Conservation (phyloP, 2,888 invertebrate species). For the Eilema griseolum region DNA sequence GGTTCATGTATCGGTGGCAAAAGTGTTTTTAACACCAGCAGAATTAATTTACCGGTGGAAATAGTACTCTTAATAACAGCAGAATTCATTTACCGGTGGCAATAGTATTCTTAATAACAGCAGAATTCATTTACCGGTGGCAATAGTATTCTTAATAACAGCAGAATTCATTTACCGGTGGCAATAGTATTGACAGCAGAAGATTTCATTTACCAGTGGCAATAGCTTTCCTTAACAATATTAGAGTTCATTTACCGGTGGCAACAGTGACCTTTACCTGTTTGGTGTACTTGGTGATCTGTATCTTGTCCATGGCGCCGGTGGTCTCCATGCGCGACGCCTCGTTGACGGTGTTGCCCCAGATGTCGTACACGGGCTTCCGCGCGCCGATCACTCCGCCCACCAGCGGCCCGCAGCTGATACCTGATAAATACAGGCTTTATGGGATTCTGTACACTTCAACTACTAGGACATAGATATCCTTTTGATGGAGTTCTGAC, state of each 20-base stretch:
- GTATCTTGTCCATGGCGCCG: conserved; percentile 95
- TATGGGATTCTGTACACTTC: not conserved
- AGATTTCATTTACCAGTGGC: too few relatives aligned
- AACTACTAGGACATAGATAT: too few relatives aligned
- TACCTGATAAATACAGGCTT: conserved; percentile 84
- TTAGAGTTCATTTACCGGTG: not conserved
- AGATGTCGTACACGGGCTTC: conserved; percentile 98
- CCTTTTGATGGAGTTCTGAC: too few relatives aligned
- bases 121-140: too few relatives aligned
- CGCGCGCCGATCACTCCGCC: conserved; percentile 98
- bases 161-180: too few relatives aligned
- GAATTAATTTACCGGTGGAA: not conserved
- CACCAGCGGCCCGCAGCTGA: conserved; percentile 96
- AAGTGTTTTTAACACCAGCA: too few relatives aligned
- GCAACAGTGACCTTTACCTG: conserved; percentile 78
- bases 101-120: too few relatives aligned
- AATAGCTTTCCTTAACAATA: not conserved
- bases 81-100: too few relatives aligned
- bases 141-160: too few relatives aligned
- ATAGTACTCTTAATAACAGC: too few relatives aligned
- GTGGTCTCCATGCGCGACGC: conserved; percentile 99
- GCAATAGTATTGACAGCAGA: too few relatives aligned
- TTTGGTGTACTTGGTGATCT: conserved; percentile 95
- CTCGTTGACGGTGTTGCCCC: conserved; percentile 99
- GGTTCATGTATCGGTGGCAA: too few relatives aligned